These are phyloP conservation scores for Lepidurus packardi DNA, from an alignment of 1,140 invertebrate genomes.

Conservation along the genomic window DNA sequence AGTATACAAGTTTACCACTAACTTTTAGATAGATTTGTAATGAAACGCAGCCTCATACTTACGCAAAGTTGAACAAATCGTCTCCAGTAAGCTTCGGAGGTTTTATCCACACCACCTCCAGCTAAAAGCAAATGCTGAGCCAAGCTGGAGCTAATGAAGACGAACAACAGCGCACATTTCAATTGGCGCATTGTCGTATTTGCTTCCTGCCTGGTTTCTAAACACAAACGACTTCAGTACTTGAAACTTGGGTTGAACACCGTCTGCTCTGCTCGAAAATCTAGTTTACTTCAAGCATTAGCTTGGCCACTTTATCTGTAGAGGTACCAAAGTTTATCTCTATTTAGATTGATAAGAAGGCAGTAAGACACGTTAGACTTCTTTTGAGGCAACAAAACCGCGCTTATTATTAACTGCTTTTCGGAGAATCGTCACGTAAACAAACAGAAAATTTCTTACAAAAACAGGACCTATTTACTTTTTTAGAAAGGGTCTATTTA, in stretches of 20 bases:
- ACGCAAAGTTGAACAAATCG: slow-evolving; percentile 25
- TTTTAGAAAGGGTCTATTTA: background rate
- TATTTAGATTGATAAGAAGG: background rate
- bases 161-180: slow-evolving; percentile 17
- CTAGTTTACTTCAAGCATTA: background rate
- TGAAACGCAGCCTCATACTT: background rate
- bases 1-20: background rate
- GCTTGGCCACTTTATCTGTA: background rate
- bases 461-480: too few species aligned
- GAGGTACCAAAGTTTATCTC: slow-evolving; percentile 5
- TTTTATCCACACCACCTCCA: slow-evolving; percentile 27
- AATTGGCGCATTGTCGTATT: background rate
- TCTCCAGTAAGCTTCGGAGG: slow-evolving; percentile 30
- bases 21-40: background rate
- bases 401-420: slow-evolving; percentile 10
- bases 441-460: background rate
- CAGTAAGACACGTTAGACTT: background rate
- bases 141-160: background rate
- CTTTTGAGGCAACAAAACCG: background rate
- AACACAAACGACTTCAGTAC: background rate
- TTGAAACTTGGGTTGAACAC: background rate
- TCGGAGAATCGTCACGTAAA: background rate
- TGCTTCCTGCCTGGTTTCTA: slow-evolving; percentile 3
- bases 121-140: slow-evolving; percentile 31
- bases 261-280: background rate